A percentile compares a stretch with the other conserved stretches of the same genome.
These are phyloP conservation scores for Syrista parreyssii DNA, from an alignment of 2,888 invertebrate species.

Conservation along the genomic window DNA sequence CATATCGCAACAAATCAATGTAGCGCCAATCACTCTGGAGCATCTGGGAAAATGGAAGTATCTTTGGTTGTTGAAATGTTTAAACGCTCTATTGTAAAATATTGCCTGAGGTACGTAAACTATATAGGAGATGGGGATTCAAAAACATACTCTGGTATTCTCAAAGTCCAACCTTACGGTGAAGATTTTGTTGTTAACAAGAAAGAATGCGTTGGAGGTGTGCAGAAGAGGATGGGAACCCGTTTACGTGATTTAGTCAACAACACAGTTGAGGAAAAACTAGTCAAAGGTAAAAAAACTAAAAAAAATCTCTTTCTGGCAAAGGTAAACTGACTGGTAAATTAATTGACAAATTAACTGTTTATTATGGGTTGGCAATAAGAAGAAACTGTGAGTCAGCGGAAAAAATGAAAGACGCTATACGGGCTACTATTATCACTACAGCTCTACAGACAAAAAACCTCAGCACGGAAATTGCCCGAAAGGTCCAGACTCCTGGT, in stretches of 20 bases:
- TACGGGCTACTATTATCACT: slow-evolving; percentile 7
- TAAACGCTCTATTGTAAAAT: slow-evolving; percentile 22
- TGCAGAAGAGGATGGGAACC: slow-evolving; percentile 21
- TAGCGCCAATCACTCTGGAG: slow-evolving; percentile 21
- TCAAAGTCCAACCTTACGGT: slow-evolving; percentile 11
- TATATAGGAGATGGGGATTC: slow-evolving; percentile 10
- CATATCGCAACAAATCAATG: slow-evolving; percentile 26
- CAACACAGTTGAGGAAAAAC: slow-evolving; percentile 22
- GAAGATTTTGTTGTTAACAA: slow-evolving; percentile 14
- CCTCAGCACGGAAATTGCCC: slow-evolving; percentile 18
- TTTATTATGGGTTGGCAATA: neutral
- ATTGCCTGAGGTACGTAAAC: slow-evolving; percentile 15
- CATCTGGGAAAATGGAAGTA: slow-evolving; percentile 32
- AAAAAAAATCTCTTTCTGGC: slow-evolving; percentile 6
- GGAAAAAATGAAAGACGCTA: neutral
- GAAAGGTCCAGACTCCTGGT: slow-evolving; percentile 26
- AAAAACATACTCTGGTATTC: slow-evolving; percentile 3
- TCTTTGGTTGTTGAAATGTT: slow-evolving; percentile 27
- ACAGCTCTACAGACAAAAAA: slow-evolving; percentile 10
- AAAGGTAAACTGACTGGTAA: neutral
- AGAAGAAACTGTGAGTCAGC: neutral
- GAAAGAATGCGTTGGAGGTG: slow-evolving; percentile 23
- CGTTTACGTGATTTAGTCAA: slow-evolving; percentile 20
- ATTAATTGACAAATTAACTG: neutral
- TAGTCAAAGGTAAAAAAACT: slow-evolving; percentile 11